Evolutionary conservation across 2,888 invertebrate species (phyloP), one percentile per base, ranked within the genome.

Genomic region (Drosophila siamana): DNA sequence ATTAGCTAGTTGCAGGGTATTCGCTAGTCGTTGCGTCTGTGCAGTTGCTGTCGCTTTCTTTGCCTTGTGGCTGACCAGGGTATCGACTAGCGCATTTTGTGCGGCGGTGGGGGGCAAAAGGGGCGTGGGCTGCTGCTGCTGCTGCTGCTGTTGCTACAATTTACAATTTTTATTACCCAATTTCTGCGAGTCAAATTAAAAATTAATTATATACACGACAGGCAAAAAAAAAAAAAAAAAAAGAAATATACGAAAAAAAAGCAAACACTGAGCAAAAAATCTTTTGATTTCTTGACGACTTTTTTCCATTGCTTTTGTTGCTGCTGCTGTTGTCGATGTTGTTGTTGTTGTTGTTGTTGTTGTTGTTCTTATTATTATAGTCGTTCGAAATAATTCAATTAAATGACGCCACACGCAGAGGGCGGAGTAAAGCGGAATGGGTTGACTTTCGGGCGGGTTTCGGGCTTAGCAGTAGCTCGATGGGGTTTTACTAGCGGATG

Each of bases 91-190:
- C 19, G 19, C 24, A 22, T 28, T 22, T 9, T 24, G 15, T 24
- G 41, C 22, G 33, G 8, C 7, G 11, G 8, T 5, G 11, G 13
- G 22, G 13, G 26, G 40, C 38, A 19, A 30, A 7, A 59, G 69
- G 48, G 56, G 56, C 38, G 46, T 65, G 66, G 62, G 60, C 50
- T 62, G 75, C 69, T 22, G 51, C 48, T 62, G 75, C 69, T 28
- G 50, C 22, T 51, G 38, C 24, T 52, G 59, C 51, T 61, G 74
- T 56, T 61, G 72, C 70, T 80, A 77, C 74, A 80, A 79, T 83
- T 78, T 80, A 84, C 80, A 84, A 81, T 82, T 83, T 83, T 86
- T 83, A 83, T 86, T 83, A 82, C 80, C 83, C 83, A 86, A 80
- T 83, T 83, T 86, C 78, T 78, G 78, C 73, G 73, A 83, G 75